Percentiles rank a stretch among this genome's conserved stretches.
Conservation (phyloP, 1,140 invertebrate genomes). For the Euwallacea similis region DNA sequence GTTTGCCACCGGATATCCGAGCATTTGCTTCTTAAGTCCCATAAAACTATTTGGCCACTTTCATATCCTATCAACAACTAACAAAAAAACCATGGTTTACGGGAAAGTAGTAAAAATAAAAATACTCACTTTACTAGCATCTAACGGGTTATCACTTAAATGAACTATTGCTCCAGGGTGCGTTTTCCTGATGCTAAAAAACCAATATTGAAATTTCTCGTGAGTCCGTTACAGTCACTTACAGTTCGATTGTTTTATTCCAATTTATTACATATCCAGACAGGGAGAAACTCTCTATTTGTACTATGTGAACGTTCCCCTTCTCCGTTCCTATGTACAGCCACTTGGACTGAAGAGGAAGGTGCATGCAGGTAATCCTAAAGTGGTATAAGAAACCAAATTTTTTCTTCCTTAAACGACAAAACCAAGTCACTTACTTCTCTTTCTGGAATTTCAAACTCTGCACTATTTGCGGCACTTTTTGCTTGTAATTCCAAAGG, state of each 20-base stretch:
- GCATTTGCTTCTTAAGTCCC: conserved; percentile 85
- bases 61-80: conserved; percentile 97
- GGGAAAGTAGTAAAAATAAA: background rate
- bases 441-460: conserved; percentile 96
- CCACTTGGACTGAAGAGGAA: conserved; percentile 98
- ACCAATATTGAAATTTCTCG: conserved; percentile 50
- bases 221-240: conserved; percentile 60
- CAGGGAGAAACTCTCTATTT: conserved; percentile 93
- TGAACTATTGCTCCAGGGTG: conserved; percentile 94
- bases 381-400: conserved; percentile 48
- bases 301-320: conserved; percentile 97
- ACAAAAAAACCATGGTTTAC: conserved; percentile 32
- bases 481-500: conserved; percentile 97
- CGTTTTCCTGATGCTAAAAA: conserved; percentile 86
- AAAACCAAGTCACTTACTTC: conserved; percentile 65
- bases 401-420: background rate
- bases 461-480: conserved; percentile 91
- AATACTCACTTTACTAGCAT: conserved; percentile 84
- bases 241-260: conserved; percentile 99
- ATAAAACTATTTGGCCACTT: conserved; percentile 89
- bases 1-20: conserved; percentile 84
- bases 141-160: conserved; percentile 93
- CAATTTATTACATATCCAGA: conserved; percentile 99
- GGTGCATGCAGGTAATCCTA: conserved; percentile 90
- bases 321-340: conserved; percentile 96